A percentile compares a stretch with the other conserved stretches of the same genome.
Evolutionary conservation across 2,113 vertebrate species (phyloP).

Genomic region (Microtus ochrogaster): DNA sequence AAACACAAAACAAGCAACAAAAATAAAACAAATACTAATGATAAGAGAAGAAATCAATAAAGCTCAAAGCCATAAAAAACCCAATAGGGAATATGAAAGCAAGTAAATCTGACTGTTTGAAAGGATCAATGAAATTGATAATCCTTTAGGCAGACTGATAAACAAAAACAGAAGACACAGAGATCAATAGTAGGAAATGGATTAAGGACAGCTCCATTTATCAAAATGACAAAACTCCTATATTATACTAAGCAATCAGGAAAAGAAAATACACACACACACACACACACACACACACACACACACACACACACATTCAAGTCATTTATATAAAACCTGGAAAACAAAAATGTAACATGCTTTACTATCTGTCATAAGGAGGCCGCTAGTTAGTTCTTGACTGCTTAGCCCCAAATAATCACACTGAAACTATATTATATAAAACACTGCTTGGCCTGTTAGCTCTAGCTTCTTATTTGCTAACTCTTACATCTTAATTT

Average conservation of each 20-base stretch:
- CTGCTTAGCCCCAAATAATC: too few relatives aligned
- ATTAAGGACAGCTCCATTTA: constrained; percentile 20
- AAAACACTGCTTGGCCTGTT: too few relatives aligned
- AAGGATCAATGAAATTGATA: constrained; percentile 60
- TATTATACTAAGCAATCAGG: not conserved
- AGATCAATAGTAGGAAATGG: constrained; percentile 40
- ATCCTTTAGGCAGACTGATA: constrained; percentile 38
- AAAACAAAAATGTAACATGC: constrained; percentile 19
- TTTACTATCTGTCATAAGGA: not conserved
- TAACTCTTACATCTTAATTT: too few relatives aligned
- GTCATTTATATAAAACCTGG: constrained; percentile 6
- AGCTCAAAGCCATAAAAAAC: not conserved
- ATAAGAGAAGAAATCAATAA: constrained; percentile 1
- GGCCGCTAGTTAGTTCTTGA: too few relatives aligned
- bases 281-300: too few relatives aligned
- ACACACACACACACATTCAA: not conserved
- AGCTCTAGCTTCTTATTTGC: too few relatives aligned
- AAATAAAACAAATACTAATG: constrained; percentile 13
- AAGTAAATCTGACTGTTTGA: constrained; percentile 3
- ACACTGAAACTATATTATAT: too few relatives aligned
- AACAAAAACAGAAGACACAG: constrained; percentile 43
- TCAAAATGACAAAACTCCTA: constrained; percentile 32
- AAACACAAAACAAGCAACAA: not conserved
- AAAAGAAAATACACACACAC: not conserved
- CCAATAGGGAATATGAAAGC: constrained; percentile 22